Base-by-base conservation (phyloP, 2,797 vertebrate species). In the Pantherophis vulpinus region DNA sequence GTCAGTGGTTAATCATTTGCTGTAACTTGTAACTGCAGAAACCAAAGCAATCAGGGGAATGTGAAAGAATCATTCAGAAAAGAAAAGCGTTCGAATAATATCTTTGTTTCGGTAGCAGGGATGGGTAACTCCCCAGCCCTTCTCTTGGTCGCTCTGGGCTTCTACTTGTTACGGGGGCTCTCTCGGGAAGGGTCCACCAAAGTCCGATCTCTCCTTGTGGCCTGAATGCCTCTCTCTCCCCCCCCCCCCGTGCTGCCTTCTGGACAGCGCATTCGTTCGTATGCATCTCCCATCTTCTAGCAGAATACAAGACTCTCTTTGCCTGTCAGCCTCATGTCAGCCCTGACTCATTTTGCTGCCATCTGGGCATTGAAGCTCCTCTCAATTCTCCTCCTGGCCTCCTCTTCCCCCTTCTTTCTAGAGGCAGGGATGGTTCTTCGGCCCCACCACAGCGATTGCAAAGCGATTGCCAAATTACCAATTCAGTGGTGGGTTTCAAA, bases 331-430 rank as follows among this genome's bases (percentile, higher is more conserved):
- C 95, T 94, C 86, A 61, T 51, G 88, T 0, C 0, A 92, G 42
- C 56, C 93, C 94, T 96, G 97, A 96, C 91, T 96, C 95, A 96
- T 92, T 83, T 91, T 63, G 89, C 10, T 91, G 92, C 66, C 87
- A 83, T 95, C 94, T 96, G 94, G 90, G 93, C 91, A 93, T 88
- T 94, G 95, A 95, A 89, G 92, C 95, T 94, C 32, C 16, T 9
- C 32, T 42, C 70, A 88, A 6, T 91, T 93, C 96, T 25, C 55
- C 14, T 58, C 27, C 13, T 47, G 8, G n/a, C 94, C 94, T 91
- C 94, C 7, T 9, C 56, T 93, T 94, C 93, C 11, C 95, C 91
- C 59, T 95, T 94, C 92, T 93, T 89, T 58, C 74, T 32, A 27
- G 66, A 27, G 20, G 56, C 11, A 0, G 29, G n/a, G 18, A 23